Percentiles rank a stretch among this genome's conserved stretches.
phyloP scores from a whole-genome alignment of 2,113 vertebrate genomes.

The Grallaria varia region DNA sequence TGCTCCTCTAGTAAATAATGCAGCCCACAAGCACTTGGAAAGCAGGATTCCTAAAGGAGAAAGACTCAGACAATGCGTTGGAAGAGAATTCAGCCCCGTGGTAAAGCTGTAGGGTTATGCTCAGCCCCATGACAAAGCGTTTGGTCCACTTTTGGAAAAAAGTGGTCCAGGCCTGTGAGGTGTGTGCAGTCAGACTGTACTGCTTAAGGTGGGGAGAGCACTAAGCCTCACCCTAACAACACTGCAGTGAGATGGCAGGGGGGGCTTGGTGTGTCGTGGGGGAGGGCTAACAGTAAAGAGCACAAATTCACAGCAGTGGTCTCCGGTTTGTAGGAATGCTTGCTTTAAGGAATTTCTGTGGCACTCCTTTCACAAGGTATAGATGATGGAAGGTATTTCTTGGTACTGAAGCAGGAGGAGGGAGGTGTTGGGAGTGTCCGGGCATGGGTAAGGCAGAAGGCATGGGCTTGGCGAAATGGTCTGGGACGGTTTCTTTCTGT shows the following conservation, averaged over 20 bases:
- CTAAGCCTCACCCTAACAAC: neutral
- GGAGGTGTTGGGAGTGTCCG: neutral
- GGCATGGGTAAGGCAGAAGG: neutral
- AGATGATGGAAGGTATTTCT: neutral
- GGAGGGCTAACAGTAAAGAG: neutral
- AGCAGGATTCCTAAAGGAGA: neutral
- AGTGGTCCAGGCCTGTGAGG: neutral
- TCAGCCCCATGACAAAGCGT: neutral
- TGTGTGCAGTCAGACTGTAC: neutral
- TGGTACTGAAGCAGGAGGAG: neutral
- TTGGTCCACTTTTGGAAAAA: neutral
- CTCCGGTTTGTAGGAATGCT: neutral
- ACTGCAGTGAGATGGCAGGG: neutral
- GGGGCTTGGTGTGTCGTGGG: too few species aligned
- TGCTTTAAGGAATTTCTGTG: neutral
- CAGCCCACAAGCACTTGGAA: too few species aligned
- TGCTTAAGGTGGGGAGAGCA: neutral
- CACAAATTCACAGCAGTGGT: neutral
- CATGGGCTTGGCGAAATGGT: neutral
- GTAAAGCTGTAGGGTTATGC: neutral
- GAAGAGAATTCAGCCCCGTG: neutral
- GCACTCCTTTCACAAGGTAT: neutral
- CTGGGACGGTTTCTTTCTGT: neutral
- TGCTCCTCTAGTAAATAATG: neutral
- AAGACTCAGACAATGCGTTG: neutral